These are phyloP conservation scores for Ceuthmochares aereus DNA, from an alignment of 2,113 vertebrate genomes.

Conservation along the genomic window DNA sequence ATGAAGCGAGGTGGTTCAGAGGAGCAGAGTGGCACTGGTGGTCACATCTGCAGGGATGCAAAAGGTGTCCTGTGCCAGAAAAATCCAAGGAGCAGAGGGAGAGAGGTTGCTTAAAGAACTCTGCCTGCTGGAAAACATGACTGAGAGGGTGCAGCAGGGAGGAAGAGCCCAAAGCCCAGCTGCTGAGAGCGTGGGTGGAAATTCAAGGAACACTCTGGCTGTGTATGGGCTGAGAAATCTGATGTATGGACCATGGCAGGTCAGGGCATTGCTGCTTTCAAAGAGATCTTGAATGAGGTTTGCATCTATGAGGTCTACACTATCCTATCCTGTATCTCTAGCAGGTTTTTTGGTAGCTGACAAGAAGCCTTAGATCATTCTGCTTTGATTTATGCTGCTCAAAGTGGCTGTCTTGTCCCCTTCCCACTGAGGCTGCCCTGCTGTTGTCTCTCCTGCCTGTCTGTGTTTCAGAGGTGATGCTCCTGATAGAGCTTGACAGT, in stretches of 20 bases:
- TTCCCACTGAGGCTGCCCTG: accelerated
- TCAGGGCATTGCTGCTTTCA: background rate
- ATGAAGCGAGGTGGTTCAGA: background rate
- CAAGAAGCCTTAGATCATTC: background rate
- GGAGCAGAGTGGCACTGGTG: background rate
- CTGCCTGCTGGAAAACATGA: slow-evolving; percentile 15
- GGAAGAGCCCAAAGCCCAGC: background rate
- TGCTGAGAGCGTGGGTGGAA: background rate
- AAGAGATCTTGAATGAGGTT: background rate
- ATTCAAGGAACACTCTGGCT: background rate
- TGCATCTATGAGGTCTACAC: background rate
- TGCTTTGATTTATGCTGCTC: background rate
- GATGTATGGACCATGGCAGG: accelerated
- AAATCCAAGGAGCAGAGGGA: background rate
- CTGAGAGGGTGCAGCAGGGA: slow-evolving; percentile 3
- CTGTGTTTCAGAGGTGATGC: background rate
- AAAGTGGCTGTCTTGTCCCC: background rate
- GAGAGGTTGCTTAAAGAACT: background rate
- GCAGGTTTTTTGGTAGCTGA: background rate
- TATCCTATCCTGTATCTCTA: background rate
- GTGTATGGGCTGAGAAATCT: background rate
- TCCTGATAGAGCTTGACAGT: background rate
- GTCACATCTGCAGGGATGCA: background rate
- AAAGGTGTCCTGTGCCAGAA: background rate
- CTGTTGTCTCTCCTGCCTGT: background rate